Evolutionary conservation across 1,140 invertebrate genomes (phyloP), one percentile per base, ranked within the genome.

Genomic region (Muscidifurax raptorellus): DNA sequence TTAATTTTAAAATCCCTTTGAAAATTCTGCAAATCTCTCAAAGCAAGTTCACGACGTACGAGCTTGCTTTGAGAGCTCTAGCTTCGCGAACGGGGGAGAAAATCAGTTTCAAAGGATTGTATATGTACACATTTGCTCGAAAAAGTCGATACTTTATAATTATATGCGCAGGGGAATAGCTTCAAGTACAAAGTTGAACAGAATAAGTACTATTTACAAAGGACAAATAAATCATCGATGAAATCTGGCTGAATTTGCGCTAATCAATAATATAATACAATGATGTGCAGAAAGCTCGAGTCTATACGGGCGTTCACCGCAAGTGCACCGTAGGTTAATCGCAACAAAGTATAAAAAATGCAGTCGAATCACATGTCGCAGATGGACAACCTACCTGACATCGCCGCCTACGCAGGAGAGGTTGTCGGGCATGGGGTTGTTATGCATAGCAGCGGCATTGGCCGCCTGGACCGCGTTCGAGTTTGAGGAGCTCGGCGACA

Each of bases 391-490:
- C 91, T 93, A 93, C 92, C 92, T 93, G 87, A 95, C 94, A 88
- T 95, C 94, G 32, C 94, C 94, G 85, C 94, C 94, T 86, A 94
- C 94, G 83, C 94, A 94, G 86, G 94, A 93, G 28, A 94, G 88
- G 85, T 91, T 93, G 89, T 93, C 93, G 82, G 92, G 91, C 86
- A 92, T 91, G 3, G 91, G 90, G 86, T 91, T 91, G 85, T 92
- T 92, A 84, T 92, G 91, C 86, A 92, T 90, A 74, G 94, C 94
- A 64, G 93, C 91, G 0, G 92, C 91, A 59, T 59, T 59, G 30
- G 91, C 90, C 59, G 78, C 13, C 15, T 81, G 79, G 10, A 47
- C 52, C 5, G 15, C 25, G 52, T 92, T 92, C 12, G 92, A 90
- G 22, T 1, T 52, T 67, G 91, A 88, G 10, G 91, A 90, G 5